A percentile compares a stretch with the other conserved stretches of the same genome.
These are phyloP conservation scores for Holacanthus passer DNA, from an alignment of 2,113 vertebrate genomes.

Conservation along the genomic window DNA sequence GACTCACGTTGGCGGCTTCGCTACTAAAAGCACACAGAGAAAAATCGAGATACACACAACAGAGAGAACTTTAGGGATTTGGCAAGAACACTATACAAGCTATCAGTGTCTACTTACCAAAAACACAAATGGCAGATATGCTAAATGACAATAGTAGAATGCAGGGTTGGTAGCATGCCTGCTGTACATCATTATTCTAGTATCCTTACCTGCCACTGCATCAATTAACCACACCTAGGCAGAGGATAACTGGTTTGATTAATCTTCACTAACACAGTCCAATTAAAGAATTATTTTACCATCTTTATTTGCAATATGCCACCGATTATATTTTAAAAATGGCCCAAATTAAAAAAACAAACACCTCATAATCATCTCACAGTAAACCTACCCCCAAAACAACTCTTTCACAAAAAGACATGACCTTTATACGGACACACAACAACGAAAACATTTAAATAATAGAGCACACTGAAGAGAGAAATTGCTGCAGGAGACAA, in stretches of 20 bases:
- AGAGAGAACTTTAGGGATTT: slow-evolving; percentile 95
- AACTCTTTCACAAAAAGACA: slow-evolving; percentile 61
- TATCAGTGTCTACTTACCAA: slow-evolving; percentile 93
- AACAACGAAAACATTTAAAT: slow-evolving; percentile 81
- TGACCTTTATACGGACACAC: slow-evolving; percentile 68
- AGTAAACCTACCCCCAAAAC: slow-evolving; percentile 47
- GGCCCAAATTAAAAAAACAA: slow-evolving; percentile 21
- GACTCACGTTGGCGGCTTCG: slow-evolving; percentile 99
- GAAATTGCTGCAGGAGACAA: slow-evolving; percentile 98
- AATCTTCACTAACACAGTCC: slow-evolving; percentile 18
- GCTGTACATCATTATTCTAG: slow-evolving; percentile 52
- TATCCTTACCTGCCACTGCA: slow-evolving; percentile 77
- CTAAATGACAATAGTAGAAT: slow-evolving; percentile 60
- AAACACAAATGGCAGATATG: slow-evolving; percentile 77
- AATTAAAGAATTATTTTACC: neutral
- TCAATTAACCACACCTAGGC: slow-evolving; percentile 52
- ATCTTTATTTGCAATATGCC: slow-evolving; percentile 21
- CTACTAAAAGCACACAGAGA: slow-evolving; percentile 99
- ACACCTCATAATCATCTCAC: slow-evolving; percentile 49
- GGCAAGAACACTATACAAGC: slow-evolving; percentile 94
- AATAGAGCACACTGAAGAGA: slow-evolving; percentile 96
- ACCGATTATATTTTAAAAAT: slow-evolving; percentile 12
- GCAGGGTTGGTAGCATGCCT: slow-evolving; percentile 59
- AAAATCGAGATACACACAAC: slow-evolving; percentile 99
- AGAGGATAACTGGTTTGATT: slow-evolving; percentile 15